These are phyloP conservation scores for Scalopus aquaticus DNA, from an alignment of 2,113 vertebrate species.

Conservation along the genomic window DNA sequence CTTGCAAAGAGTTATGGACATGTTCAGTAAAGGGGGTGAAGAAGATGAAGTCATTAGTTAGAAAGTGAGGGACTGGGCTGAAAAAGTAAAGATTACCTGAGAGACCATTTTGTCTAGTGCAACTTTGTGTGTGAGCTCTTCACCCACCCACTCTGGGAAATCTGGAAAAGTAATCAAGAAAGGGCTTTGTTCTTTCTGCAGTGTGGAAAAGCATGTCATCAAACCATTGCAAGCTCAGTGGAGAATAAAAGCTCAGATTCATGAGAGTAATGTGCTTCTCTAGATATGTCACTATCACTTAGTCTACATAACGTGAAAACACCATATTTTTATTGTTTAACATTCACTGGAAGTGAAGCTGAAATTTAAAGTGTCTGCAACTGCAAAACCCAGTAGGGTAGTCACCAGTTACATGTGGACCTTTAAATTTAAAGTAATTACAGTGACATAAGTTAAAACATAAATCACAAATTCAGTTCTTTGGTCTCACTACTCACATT, in stretches of 20 bases:
- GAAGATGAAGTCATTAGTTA: neutral
- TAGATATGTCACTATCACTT: neutral
- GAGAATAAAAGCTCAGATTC: neutral
- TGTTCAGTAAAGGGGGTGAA: neutral
- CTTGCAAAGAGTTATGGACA: neutral
- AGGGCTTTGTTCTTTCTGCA: neutral
- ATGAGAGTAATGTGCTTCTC: neutral
- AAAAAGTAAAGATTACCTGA: neutral
- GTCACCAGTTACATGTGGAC: neutral
- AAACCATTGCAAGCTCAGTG: neutral
- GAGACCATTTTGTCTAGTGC: neutral
- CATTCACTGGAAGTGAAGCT: neutral
- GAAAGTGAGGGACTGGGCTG: neutral
- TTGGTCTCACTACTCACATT: neutral
- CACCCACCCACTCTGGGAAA: neutral
- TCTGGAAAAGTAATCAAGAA: neutral
- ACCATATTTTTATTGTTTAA: neutral
- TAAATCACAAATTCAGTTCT: neutral
- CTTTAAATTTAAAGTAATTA: neutral
- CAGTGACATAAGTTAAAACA: neutral
- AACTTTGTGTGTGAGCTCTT: neutral
- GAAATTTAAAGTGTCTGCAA: neutral
- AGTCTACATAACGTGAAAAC: neutral
- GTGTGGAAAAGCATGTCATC: neutral
- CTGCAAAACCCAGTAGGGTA: neutral